A percentile compares a stretch with the other conserved stretches of the same genome.
phyloP scores from a whole-genome alignment of 2,797 vertebrate species.

The Trematomus bernacchii region DNA sequence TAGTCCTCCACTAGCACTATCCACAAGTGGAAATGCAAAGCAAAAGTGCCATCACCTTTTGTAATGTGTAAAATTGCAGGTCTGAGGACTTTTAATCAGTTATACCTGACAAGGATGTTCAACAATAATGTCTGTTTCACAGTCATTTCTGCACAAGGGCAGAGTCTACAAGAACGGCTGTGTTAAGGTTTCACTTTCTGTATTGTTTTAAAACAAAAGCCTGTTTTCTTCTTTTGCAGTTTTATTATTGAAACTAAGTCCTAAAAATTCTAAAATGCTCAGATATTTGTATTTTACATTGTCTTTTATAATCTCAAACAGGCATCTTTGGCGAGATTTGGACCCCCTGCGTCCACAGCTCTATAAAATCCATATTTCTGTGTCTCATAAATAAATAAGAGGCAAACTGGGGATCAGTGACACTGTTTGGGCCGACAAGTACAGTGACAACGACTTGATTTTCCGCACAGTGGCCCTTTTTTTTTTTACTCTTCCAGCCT shows the following conservation, averaged over 20 bases:
- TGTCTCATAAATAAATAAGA: slow-evolving; percentile 59
- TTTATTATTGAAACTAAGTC: neutral
- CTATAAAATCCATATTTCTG: slow-evolving; percentile 54
- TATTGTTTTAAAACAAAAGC: slow-evolving; percentile 16
- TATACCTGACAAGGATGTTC: neutral
- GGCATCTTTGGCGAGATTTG: slow-evolving; percentile 11
- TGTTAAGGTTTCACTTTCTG: slow-evolving; percentile 69
- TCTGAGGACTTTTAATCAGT: neutral
- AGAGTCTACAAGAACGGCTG: neutral
- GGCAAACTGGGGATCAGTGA: slow-evolving; percentile 52
- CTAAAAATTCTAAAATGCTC: neutral
- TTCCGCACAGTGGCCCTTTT: slow-evolving; percentile 65
- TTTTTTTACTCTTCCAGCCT: slow-evolving; percentile 34
- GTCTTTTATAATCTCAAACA: slow-evolving; percentile 18
- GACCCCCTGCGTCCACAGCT: slow-evolving; percentile 7
- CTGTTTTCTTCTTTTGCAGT: neutral
- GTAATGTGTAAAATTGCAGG: slow-evolving; percentile 7
- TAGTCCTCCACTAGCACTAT: neutral
- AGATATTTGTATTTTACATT: neutral
- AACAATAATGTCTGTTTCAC: neutral
- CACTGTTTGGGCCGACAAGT: slow-evolving; percentile 51
- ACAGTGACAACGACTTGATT: slow-evolving; percentile 68
- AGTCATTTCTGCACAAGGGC: neutral
- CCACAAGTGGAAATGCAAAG: slow-evolving; percentile 20
- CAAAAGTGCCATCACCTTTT: slow-evolving; percentile 8